Evolutionary conservation across 2,888 invertebrate species (phyloP), one percentile per base, ranked within the genome.

Genomic region (Chrysodeixis includens): DNA sequence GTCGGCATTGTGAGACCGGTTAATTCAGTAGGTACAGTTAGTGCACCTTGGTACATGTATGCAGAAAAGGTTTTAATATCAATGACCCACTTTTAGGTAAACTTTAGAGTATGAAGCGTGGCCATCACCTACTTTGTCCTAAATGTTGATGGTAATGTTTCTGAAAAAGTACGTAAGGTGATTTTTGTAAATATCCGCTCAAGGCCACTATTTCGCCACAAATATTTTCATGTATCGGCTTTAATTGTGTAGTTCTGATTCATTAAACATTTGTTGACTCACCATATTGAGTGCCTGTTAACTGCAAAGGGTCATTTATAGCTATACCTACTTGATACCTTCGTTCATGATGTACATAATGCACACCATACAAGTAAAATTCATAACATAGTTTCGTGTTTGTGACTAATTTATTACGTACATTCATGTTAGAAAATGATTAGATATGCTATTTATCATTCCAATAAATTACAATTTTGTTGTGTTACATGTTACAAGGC

Each of bases 191-290:
- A 26, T 26, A 26, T 26, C 26, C 2, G 26, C 26, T 26, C 26
- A 26, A 26, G 26, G 26, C 6, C 26, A 26, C 26, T 26, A 26
- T 26, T 26, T 26, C 26, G 26, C 26, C 26, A 2, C 26, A 26
- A 4, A 26, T 4, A 26, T 26, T 26, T 26, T 26, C 6, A 26
- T 26, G 26, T 26, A 26, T 26, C 26, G 6, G 3, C 12, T 35
- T 35, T 35, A 35, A 35, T 35, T 9, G 14, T 10, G 14, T 35
- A n/a, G 16, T 53, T 53, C 8, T 53, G 53, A 53, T 56, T 26
- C 8, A 40, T 67, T 62, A 44, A 32, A 26, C n/a, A 30, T 56
- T 52, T 10, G 18, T n/a, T 68, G 69, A 69, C 14, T 72, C 69
- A 72, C 10, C 46, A 44, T 32, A 6, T 52, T 30, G 54, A 32